These are phyloP conservation scores for Rissa tridactyla DNA, from an alignment of 2,113 vertebrate species.

Conservation along the genomic window DNA sequence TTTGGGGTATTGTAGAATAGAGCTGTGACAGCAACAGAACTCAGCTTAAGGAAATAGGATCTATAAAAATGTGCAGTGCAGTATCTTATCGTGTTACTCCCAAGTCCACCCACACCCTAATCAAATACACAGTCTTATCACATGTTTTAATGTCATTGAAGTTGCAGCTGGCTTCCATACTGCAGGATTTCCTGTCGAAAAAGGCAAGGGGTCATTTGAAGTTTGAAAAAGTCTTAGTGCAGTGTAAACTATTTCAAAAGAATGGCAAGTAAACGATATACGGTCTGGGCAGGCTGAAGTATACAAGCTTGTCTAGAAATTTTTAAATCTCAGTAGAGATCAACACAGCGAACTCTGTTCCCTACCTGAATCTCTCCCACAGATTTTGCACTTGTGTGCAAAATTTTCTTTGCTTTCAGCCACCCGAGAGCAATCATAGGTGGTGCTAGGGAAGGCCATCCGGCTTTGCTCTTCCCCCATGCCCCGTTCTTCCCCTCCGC, in stretches of 20 bases:
- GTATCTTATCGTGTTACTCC: slow-evolving; percentile 26
- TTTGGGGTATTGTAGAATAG: slow-evolving; percentile 55
- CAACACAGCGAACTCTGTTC: background rate
- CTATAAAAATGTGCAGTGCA: background rate
- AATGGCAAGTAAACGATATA: background rate
- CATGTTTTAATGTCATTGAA: slow-evolving; percentile 18
- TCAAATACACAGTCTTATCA: slow-evolving; percentile 51
- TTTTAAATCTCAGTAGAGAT: background rate
- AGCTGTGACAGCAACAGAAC: slow-evolving; percentile 18
- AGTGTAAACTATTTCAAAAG: background rate
- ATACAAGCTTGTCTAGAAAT: background rate
- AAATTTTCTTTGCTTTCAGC: background rate
- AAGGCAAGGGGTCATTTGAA: slow-evolving; percentile 12
- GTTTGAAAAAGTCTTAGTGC: background rate
- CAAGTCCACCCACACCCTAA: slow-evolving; percentile 39
- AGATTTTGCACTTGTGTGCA: background rate
- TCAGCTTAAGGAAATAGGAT: slow-evolving; percentile 41
- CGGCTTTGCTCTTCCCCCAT: background rate
- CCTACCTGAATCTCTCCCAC: background rate
- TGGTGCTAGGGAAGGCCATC: background rate
- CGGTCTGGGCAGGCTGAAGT: background rate
- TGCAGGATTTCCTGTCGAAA: slow-evolving; percentile 70
- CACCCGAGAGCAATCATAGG: background rate
- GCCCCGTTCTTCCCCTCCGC: background rate
- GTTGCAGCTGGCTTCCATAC: slow-evolving; percentile 45